phyloP scores from a whole-genome alignment of 2,888 invertebrate species.

The Thymelicus sylvestris region DNA sequence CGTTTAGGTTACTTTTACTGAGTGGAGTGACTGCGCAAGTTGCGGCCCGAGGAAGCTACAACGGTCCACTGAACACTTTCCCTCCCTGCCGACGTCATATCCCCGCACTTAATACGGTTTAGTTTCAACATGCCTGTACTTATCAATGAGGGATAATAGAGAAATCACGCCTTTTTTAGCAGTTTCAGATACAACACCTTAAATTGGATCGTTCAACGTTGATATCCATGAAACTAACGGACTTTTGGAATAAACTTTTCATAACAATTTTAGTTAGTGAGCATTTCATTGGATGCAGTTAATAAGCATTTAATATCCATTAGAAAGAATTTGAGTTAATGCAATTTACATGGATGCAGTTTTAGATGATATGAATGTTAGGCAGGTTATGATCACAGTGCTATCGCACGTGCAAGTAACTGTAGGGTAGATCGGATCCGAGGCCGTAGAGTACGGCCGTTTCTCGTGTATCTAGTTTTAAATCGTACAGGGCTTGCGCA shows the following conservation, averaged over 20 bases:
- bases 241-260: no score
- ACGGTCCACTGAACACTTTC: constrained; percentile 75
- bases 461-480: constrained; percentile 66
- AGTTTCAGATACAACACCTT: not conserved
- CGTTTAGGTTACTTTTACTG: constrained; percentile 62
- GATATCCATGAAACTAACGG: not conserved
- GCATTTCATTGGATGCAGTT: constrained; percentile 24
- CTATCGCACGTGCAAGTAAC: constrained; percentile 57
- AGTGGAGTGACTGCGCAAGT: constrained; percentile 1
- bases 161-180: constrained; percentile 23
- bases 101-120: constrained; percentile 46
- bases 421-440: constrained; percentile 56
- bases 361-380: constrained; percentile 46
- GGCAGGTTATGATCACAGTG: constrained; percentile 58
- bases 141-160: constrained; percentile 31
- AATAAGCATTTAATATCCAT: constrained; percentile 10
- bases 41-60: constrained; percentile 61
- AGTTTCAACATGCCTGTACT: constrained; percentile 39
- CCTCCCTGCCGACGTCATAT: constrained; percentile 67
- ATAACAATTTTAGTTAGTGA: constrained; percentile 17
- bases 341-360: constrained; percentile 13
- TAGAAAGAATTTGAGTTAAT: not conserved
- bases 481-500: constrained; percentile 81
- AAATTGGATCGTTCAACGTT: not conserved
- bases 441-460: constrained; percentile 52